A percentile compares a stretch with the other conserved stretches of the same genome.
Conservation (phyloP, 2,888 invertebrate genomes). For the Volucella inflata region DNA sequence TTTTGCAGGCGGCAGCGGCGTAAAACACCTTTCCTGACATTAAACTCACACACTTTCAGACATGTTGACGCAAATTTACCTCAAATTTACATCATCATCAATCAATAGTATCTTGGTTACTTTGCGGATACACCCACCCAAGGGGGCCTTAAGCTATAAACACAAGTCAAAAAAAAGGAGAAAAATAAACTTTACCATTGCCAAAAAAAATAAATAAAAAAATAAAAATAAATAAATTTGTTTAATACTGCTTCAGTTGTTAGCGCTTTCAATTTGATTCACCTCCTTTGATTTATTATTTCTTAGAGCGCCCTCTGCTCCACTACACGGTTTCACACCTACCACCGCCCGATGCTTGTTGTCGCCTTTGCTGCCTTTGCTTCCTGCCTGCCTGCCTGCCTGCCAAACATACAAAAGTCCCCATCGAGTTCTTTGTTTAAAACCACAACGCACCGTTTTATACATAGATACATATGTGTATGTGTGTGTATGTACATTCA, state of each 20-base stretch:
- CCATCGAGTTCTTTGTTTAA: slow-evolving; percentile 57
- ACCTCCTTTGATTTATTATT: slow-evolving; percentile 65
- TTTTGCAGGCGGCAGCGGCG: slow-evolving; percentile 35
- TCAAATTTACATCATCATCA: slow-evolving; percentile 73
- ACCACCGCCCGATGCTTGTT: not conserved
- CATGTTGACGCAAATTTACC: slow-evolving; percentile 66
- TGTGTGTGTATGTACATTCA: no score
- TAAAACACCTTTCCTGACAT: slow-evolving; percentile 18
- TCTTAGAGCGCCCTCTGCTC: slow-evolving; percentile 1
- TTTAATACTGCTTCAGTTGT: slow-evolving; percentile 72
- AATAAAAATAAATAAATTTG: slow-evolving; percentile 46
- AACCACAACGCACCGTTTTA: slow-evolving; percentile 45
- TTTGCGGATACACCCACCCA: slow-evolving; percentile 27
- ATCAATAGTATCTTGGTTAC: slow-evolving; percentile 70
- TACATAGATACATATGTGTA: no score
- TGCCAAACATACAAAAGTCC: slow-evolving; percentile 37
- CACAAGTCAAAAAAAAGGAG: slow-evolving; percentile 31
- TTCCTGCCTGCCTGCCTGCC: slow-evolving; percentile 9
- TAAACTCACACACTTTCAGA: slow-evolving; percentile 26
- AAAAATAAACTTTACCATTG: slow-evolving; percentile 40
- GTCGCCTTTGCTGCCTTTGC: no score
- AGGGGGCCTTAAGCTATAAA: slow-evolving; percentile 56
- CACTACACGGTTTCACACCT: not conserved
- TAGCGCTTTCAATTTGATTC: slow-evolving; percentile 69
- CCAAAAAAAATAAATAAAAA: slow-evolving; percentile 21